phyloP scores from a whole-genome alignment of 2,888 invertebrate species.

The Balanococcus diminutus region DNA sequence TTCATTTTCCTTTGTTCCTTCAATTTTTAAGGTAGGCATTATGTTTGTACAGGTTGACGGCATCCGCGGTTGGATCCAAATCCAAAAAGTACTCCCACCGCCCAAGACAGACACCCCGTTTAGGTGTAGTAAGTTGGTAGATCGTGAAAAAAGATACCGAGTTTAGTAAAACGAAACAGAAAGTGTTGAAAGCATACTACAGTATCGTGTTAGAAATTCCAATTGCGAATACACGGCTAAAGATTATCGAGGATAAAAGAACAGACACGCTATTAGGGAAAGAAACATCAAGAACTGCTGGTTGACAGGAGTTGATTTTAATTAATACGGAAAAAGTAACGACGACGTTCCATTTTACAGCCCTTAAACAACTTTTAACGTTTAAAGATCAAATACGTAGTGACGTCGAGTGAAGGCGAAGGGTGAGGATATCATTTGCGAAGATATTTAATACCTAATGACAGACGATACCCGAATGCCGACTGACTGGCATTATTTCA shows the following conservation, averaged over 20 bases:
- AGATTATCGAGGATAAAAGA: conserved; percentile 47
- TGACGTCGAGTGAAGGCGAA: background rate
- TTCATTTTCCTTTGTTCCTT: too few relatives aligned
- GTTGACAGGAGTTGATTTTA: conserved; percentile 55
- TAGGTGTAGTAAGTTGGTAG: too few relatives aligned
- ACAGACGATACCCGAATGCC: conserved; percentile 49
- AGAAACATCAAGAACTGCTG: conserved; percentile 48
- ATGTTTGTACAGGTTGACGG: too few relatives aligned
- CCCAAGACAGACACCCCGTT: too few relatives aligned
- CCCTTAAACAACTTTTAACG: conserved; percentile 54
- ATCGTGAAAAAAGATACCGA: too few relatives aligned
- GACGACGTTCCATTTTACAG: conserved; percentile 54
- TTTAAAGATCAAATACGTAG: conserved; percentile 48
- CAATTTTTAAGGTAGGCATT: too few relatives aligned
- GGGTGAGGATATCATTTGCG: conserved; percentile 48
- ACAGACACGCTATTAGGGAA: conserved; percentile 39
- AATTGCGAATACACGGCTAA: conserved; percentile 38
- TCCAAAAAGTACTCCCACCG: too few relatives aligned
- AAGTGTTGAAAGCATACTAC: background rate
- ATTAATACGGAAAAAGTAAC: conserved; percentile 53
- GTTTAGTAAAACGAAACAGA: background rate
- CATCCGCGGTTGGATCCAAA: too few relatives aligned
- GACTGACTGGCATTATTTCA: conserved; percentile 28
- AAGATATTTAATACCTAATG: conserved; percentile 53
- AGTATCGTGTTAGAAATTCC: background rate